These are phyloP conservation scores for Pyxicephalus adspersus DNA, from an alignment of 2,113 vertebrate species.

Conservation along the genomic window DNA sequence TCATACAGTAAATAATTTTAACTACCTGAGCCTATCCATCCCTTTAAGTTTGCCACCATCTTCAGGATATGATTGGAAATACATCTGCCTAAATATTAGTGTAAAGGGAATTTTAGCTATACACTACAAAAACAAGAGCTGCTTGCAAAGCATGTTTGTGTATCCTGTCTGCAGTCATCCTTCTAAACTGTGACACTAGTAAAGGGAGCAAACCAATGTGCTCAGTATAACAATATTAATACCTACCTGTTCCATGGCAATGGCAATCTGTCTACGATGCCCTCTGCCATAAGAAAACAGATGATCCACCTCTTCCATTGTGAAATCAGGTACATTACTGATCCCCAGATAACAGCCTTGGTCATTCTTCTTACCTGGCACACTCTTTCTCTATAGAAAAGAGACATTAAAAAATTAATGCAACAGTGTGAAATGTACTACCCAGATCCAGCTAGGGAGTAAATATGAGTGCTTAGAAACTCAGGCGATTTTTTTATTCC, in stretches of 20 bases:
- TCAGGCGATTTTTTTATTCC: no score
- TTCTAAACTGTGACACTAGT: no score
- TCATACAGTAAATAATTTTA: neutral
- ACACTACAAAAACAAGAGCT: no score
- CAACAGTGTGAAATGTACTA: neutral
- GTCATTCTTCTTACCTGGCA: conserved; percentile 84
- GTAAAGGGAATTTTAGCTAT: no score
- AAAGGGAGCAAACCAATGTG: no score
- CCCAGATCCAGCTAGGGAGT: no score
- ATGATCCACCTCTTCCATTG: conserved; percentile 66
- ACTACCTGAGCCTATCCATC: neutral
- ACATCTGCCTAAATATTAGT: neutral
- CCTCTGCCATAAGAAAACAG: conserved; percentile 63
- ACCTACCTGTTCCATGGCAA: conserved; percentile 76
- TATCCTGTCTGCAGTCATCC: no score
- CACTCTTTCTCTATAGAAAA: conserved; percentile 79
- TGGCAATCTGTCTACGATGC: conserved; percentile 68
- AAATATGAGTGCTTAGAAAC: no score
- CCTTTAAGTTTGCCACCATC: conserved; percentile 15
- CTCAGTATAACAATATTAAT: neutral
- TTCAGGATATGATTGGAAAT: neutral
- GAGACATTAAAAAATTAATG: neutral
- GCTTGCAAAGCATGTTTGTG: no score
- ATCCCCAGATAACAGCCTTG: conserved; percentile 50
- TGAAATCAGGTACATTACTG: conserved; percentile 61